phyloP scores from a whole-genome alignment of 2,888 invertebrate species.

The Sinodicranocentrus sp. region DNA sequence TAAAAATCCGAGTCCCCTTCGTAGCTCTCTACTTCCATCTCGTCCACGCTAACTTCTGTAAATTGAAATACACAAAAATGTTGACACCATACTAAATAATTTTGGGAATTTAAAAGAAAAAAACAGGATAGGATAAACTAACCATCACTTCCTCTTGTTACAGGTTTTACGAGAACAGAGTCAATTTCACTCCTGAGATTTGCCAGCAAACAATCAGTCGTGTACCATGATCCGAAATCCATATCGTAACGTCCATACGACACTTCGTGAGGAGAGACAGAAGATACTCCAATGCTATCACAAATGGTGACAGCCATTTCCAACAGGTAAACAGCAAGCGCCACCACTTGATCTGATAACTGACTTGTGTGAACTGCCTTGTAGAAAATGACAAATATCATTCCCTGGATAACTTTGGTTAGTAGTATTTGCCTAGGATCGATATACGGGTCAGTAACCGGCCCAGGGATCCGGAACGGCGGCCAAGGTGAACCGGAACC shows the following conservation, averaged over 20 bases:
- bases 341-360: conserved; percentile 92
- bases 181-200: conserved; percentile 86
- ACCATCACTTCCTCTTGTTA: conserved; percentile 35
- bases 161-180: conserved; percentile 81
- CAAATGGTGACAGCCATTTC: conserved; percentile 86
- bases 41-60: conserved; percentile 74
- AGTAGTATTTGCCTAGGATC: conserved; percentile 84
- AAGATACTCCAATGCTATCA: conserved; percentile 74
- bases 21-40: conserved; percentile 84
- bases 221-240: conserved; percentile 84
- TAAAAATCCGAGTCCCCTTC: conserved; percentile 82
- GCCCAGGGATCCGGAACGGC: conserved; percentile 86
- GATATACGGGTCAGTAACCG: conserved; percentile 83
- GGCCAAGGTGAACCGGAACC: conserved; percentile 86
- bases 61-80: neutral
- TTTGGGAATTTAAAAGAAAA: neutral
- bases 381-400: conserved; percentile 89
- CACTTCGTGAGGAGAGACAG: conserved; percentile 78
- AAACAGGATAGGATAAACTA: neutral
- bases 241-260: conserved; percentile 80
- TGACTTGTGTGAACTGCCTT: conserved; percentile 87
- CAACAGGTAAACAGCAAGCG: conserved; percentile 90
- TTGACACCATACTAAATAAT: neutral
- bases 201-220: conserved; percentile 86
- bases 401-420: conserved; percentile 84